Evolutionary conservation across 2,888 invertebrate species (phyloP).

Genomic region (Orthonychiurus folsomi): DNA sequence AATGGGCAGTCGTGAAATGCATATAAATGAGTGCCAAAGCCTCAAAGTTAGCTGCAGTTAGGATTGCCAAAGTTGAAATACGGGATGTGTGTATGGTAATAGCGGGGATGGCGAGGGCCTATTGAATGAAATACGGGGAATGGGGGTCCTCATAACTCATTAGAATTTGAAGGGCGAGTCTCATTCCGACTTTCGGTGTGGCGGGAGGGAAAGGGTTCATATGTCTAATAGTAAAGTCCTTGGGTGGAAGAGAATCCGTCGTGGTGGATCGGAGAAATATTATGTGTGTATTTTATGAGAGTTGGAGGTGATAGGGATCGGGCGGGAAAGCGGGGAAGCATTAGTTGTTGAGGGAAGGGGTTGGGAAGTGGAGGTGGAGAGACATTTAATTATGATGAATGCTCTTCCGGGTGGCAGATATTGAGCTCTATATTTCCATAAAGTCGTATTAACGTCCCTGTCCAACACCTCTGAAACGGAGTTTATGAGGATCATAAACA

Average conservation of each 20-base stretch:
- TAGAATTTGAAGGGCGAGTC: neutral
- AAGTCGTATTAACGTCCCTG: conserved; percentile 18
- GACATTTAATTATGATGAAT: conserved; percentile 24
- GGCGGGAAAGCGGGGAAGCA: neutral
- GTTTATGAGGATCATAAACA: conserved; percentile 10
- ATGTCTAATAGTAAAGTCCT: too few species aligned
- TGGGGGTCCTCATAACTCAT: neutral
- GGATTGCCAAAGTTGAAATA: too few species aligned
- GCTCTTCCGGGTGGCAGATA: conserved; percentile 19
- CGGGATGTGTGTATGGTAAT: neutral
- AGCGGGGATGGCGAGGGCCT: neutral
- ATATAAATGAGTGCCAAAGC: too few species aligned
- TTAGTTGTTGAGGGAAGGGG: neutral
- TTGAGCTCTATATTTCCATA: conserved; percentile 24
- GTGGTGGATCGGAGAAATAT: neutral
- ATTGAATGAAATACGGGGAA: neutral
- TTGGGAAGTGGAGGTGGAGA: conserved; percentile 8
- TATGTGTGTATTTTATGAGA: neutral
- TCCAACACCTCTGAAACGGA: conserved; percentile 10
- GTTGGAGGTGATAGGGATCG: neutral
- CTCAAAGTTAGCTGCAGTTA: too few species aligned
- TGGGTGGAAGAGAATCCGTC: too few species aligned
- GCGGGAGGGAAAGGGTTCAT: neutral
- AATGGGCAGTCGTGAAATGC: too few species aligned
- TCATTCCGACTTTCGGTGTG: neutral